Evolutionary conservation across 2,888 invertebrate species (phyloP), one percentile per base, ranked within the genome.

Genomic region (Drosophila limbata): DNA sequence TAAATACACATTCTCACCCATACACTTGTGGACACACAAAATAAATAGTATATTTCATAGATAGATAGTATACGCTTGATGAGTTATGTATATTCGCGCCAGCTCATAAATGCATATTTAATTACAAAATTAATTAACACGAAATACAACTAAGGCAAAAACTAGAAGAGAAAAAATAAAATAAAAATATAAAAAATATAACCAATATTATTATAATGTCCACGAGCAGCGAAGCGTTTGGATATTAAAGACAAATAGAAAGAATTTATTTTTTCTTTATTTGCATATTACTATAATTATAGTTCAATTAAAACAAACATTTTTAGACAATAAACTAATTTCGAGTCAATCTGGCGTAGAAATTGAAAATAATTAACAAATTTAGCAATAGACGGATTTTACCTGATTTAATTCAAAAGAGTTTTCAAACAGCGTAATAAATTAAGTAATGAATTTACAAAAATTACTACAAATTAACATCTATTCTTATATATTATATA

Each of bases 111-210:
- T 85, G 81, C 83, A 85, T 85, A 85, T 87, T 87, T 85, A 83
- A 85, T 87, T 85, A 77, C 83, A 85, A 85, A 87, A 85, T 87
- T 85, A 87, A 85, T 85, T 87, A 85, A 84, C 74, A 84, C 81
- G 70, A 82, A 82, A 82, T 73, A 77, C 70, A 79, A 78, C 79
- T 61, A 69, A 69, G 40, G 71, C 52, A 61, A 59, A 70, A 57
- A 59, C 57, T 33, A 50, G 21, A 31, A 25, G 31, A 56, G 15
- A 50, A 55, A 64, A 60, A 51, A 39, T 25, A 69, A 68, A 66
- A 72, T 67, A 13, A 15, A 9, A 42, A 67, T 42, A 74, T 8
- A 9, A 28, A 6, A 28, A 63, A 60, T 39, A 64, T 52, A 67
- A 47, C 37, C 53, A 50, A 59, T 63, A 70, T 69, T 59, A 55